Percentiles rank a stretch among this genome's conserved stretches.
These are phyloP conservation scores for Lithophane ornitopus DNA, from an alignment of 2,888 invertebrate species.

Conservation along the genomic window DNA sequence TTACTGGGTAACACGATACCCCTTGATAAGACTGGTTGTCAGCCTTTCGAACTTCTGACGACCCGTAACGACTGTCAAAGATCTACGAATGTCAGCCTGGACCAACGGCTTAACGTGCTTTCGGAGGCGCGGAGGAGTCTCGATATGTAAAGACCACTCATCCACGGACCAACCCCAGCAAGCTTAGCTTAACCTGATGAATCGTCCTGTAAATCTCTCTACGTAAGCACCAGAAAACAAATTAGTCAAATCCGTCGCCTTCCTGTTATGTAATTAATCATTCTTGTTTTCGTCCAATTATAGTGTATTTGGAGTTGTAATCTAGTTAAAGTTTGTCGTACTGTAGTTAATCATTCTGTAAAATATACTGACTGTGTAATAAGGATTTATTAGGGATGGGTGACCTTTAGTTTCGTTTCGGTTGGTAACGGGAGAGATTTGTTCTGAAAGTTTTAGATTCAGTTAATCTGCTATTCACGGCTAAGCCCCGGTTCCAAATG, in stretches of 20 bases:
- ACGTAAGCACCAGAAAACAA: background rate
- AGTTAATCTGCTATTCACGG: background rate
- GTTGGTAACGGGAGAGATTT: constrained; percentile 8
- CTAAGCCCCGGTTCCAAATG: background rate
- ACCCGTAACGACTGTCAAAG: too few relatives aligned
- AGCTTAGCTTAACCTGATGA: too few relatives aligned
- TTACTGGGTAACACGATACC: too few relatives aligned
- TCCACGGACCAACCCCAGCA: too few relatives aligned
- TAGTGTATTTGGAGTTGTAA: constrained; percentile 33
- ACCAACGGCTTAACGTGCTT: too few relatives aligned
- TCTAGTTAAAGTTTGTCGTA: constrained; percentile 42
- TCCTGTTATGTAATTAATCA: constrained; percentile 51
- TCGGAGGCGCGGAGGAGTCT: too few relatives aligned
- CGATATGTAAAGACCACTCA: too few relatives aligned
- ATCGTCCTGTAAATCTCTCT: too few relatives aligned
- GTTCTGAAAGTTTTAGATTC: too few relatives aligned
- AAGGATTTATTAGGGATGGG: constrained; percentile 44
- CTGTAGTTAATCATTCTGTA: constrained; percentile 35
- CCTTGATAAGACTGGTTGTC: too few relatives aligned
- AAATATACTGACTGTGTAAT: constrained; percentile 37
- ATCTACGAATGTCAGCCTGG: too few relatives aligned
- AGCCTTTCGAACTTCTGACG: too few relatives aligned
- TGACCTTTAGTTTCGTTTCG: constrained; percentile 21
- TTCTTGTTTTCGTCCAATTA: constrained; percentile 55
- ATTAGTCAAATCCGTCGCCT: constrained; percentile 7